Evolutionary conservation across 2,113 vertebrate species (phyloP).

Genomic region (Tretioscincus oriximinensis): DNA sequence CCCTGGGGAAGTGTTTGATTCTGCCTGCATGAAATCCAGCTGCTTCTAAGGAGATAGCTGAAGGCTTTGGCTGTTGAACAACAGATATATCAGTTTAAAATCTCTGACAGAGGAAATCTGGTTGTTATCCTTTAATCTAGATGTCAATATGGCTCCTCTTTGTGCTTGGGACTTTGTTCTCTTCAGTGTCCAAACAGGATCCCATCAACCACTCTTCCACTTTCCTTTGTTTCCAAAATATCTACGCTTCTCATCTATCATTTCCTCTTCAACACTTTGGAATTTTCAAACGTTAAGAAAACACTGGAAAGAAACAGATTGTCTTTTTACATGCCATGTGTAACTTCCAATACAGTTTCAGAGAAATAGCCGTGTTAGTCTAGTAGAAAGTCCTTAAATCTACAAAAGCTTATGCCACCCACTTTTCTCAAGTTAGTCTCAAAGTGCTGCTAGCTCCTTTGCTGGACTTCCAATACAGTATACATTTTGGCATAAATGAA

Average conservation of each 20-base stretch:
- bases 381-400: too few species aligned
- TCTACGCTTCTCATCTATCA: conserved; percentile 6
- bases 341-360: conserved; percentile 37
- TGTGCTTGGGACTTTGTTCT: not conserved
- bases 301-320: conserved; percentile 31
- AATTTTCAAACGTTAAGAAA: conserved; percentile 14
- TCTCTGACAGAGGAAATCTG: not conserved
- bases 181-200: not conserved
- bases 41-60: not conserved
- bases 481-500: conserved; percentile 57
- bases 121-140: not conserved
- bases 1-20: not conserved
- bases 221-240: not conserved
- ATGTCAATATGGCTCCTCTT: not conserved
- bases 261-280: conserved; percentile 19
- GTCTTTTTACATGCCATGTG: not conserved
- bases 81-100: not conserved
- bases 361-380: too few species aligned
- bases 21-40: not conserved
- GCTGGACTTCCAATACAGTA: conserved; percentile 39
- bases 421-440: too few species aligned
- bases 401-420: too few species aligned
- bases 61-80: not conserved
- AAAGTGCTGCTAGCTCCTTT: too few species aligned
- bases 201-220: not conserved